phyloP scores from a whole-genome alignment of 2,888 invertebrate genomes.

The Drosophila acutilabella region DNA sequence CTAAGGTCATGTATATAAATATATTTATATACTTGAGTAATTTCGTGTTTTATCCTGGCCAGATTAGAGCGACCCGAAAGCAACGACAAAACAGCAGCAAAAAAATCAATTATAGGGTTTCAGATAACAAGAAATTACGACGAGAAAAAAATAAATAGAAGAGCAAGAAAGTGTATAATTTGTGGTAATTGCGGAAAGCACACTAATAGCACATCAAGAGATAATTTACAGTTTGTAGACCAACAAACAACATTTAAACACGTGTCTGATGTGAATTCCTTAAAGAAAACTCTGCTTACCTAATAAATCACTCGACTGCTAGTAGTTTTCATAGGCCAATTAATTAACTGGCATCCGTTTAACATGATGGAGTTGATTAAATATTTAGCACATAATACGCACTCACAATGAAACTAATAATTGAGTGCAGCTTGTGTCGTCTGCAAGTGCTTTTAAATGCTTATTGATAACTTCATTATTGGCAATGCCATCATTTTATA shows the following conservation, averaged over 20 bases:
- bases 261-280: too few species aligned
- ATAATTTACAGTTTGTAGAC: slow-evolving; percentile 19
- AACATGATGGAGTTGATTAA: not conserved
- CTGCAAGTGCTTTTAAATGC: not conserved
- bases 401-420: too few species aligned
- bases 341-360: too few species aligned
- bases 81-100: slow-evolving; percentile 9
- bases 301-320: too few species aligned
- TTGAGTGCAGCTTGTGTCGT: too few species aligned
- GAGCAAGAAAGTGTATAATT: slow-evolving; percentile 9
- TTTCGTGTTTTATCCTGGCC: slow-evolving; percentile 25
- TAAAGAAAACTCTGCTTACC: too few species aligned
- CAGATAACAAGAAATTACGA: slow-evolving; percentile 8
- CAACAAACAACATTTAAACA: slow-evolving; percentile 8
- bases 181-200: slow-evolving; percentile 14
- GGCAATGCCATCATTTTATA: not conserved
- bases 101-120: slow-evolving; percentile 35
- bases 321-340: too few species aligned
- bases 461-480: not conserved
- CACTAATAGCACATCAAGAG: slow-evolving; percentile 16
- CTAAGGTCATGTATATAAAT: slow-evolving; percentile 33
- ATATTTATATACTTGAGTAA: slow-evolving; percentile 29
- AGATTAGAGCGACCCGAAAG: slow-evolving; percentile 50
- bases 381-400: not conserved
- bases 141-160: not conserved